Evolutionary conservation across 1,140 invertebrate species (phyloP).

Genomic region (Ladona fulva): DNA sequence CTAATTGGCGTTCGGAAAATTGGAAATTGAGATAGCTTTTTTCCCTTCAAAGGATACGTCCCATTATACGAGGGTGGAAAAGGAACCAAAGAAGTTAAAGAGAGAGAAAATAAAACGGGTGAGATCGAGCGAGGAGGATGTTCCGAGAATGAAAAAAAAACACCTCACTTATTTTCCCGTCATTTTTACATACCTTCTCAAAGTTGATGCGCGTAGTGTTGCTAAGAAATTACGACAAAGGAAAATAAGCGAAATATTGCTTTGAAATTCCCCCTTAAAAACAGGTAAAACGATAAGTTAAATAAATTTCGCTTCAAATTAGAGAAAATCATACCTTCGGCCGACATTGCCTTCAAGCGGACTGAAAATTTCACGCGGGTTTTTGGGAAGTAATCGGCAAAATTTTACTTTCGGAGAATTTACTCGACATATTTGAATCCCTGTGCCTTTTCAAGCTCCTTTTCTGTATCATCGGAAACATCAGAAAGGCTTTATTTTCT

Average conservation of each 20-base stretch:
- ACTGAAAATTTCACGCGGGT: not conserved
- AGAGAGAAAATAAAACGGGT: too few relatives aligned
- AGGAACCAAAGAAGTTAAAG: too few relatives aligned
- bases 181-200: not conserved
- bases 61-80: not conserved
- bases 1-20: slow-evolving; percentile 9
- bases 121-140: not conserved
- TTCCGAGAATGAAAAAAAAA: not conserved
- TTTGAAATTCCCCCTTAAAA: not conserved
- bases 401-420: too few relatives aligned
- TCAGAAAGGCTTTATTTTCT: too few relatives aligned
- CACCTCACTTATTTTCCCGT: not conserved
- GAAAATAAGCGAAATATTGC: not conserved
- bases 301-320: not conserved
- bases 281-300: not conserved
- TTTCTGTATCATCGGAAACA: too few relatives aligned
- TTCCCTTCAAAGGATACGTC: not conserved
- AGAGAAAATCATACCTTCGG: not conserved
- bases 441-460: too few relatives aligned
- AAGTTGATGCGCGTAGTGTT: not conserved
- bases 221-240: not conserved
- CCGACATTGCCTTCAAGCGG: not conserved
- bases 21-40: slow-evolving; percentile 1
- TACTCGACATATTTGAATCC: too few relatives aligned
- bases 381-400: too few relatives aligned